Evolutionary conservation across 1,140 invertebrate species (phyloP), one percentile per base, ranked within the genome.

Genomic region (Gonatopus flavifemur): DNA sequence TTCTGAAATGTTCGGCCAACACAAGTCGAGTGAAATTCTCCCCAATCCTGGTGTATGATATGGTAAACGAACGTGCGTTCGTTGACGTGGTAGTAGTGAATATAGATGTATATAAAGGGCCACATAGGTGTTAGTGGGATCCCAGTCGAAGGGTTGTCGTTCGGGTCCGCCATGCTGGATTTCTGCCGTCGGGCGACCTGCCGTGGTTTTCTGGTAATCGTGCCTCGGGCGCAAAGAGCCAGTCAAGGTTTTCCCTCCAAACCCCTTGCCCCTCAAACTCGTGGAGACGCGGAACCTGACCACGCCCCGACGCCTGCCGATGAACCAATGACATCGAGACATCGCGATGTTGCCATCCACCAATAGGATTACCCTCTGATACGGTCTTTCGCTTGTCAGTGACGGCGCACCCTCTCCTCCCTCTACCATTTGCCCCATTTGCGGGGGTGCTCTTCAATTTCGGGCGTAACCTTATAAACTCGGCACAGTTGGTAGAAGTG

Each of bases 331-430:
- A 69, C 59, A 57, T 43, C 57, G 47, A 61, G 63, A 76, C 63
- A 59, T 71, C 70, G 70, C 72, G 72, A 77, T 63, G 66, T 66
- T 67, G 62, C 67, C 70, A 59, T 78, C 73, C 74, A 72, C 76
- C 76, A 77, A 76, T 78, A 77, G 76, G 74, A 77, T 78, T 78
- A 78, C 74, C 72, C 69, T 78, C 76, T 78, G 76, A 78, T 72
- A 72, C 75, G 75, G 63, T 76, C 68, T 78, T 78, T 78, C 74
- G 74, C 68, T 74, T 74, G 74, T 74, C 72, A 66, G 64, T 63
- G 63, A 58, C 51, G 55, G 55, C 62, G 37, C 28, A 16, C 42
- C 40, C 10, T 18, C 13, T 42, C 49, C 52, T 45, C 30, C 41
- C 32, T 36, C 19, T 30, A 44, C 15, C 22, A 47, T 36, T 38